phyloP scores from a whole-genome alignment of 2,888 invertebrate genomes.

The Blomia tropicalis region DNA sequence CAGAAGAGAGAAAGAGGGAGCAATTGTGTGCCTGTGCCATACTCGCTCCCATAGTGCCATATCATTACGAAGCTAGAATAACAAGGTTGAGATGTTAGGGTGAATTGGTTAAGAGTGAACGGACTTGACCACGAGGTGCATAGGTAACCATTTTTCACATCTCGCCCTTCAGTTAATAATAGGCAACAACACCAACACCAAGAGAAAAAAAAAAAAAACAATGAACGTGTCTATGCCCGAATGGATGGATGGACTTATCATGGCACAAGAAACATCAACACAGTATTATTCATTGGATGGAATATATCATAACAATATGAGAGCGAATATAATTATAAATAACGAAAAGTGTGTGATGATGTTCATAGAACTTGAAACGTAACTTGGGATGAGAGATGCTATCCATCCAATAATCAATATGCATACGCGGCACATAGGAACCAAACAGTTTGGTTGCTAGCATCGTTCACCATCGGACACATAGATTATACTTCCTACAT shows the following conservation, averaged over 20 bases:
- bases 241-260: background rate
- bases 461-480: background rate
- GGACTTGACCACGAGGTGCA: background rate
- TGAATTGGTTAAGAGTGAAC: background rate
- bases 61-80: background rate
- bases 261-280: background rate
- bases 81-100: background rate
- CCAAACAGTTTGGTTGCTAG: background rate
- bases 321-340: background rate
- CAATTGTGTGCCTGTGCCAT: background rate
- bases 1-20: background rate
- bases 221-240: no score
- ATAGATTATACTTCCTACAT: background rate
- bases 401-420: slow-evolving; percentile 12
- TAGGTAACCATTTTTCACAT: slow-evolving; percentile 2
- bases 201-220: no score
- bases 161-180: slow-evolving; percentile 3
- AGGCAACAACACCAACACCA: background rate
- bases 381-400: background rate
- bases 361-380: background rate
- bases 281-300: background rate
- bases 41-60: background rate
- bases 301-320: slow-evolving; percentile 12
- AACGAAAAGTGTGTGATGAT: background rate
- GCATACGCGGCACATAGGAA: background rate